These are phyloP conservation scores for Otis tarda DNA, from an alignment of 2,113 vertebrate species.

Conservation along the genomic window DNA sequence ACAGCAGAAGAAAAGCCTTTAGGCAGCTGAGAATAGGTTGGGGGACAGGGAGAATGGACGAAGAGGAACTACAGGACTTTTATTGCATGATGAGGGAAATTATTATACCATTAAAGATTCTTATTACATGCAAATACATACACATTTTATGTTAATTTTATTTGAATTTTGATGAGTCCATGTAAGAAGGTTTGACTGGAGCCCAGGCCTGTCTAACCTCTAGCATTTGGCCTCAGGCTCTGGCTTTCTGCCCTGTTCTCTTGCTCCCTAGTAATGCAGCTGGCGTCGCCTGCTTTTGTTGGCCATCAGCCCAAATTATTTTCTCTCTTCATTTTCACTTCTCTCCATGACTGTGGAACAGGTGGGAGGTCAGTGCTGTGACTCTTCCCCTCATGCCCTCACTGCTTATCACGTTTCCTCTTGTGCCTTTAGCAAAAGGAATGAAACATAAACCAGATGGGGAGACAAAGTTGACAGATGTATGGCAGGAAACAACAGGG, in stretches of 20 bases:
- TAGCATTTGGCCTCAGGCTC: neutral
- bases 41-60: neutral
- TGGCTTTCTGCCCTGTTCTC: neutral
- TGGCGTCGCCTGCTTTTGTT: neutral
- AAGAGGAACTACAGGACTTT: neutral
- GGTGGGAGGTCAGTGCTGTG: neutral
- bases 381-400: neutral
- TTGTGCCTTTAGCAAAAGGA: neutral
- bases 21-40: neutral
- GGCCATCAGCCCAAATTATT: neutral
- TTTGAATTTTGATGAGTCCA: neutral
- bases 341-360: neutral
- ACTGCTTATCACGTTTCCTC: neutral
- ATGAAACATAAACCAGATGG: neutral
- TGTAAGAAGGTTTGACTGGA: neutral
- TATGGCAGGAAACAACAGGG: neutral
- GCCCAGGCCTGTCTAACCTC: neutral
- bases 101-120: neutral
- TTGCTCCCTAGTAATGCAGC: neutral
- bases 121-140: neutral
- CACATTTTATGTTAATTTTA: neutral
- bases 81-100: neutral
- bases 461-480: neutral
- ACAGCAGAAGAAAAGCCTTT: neutral
- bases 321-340: conserved; percentile 16